Evolutionary conservation across 2,888 invertebrate genomes (phyloP).

Genomic region (Iselma pallidipennis): DNA sequence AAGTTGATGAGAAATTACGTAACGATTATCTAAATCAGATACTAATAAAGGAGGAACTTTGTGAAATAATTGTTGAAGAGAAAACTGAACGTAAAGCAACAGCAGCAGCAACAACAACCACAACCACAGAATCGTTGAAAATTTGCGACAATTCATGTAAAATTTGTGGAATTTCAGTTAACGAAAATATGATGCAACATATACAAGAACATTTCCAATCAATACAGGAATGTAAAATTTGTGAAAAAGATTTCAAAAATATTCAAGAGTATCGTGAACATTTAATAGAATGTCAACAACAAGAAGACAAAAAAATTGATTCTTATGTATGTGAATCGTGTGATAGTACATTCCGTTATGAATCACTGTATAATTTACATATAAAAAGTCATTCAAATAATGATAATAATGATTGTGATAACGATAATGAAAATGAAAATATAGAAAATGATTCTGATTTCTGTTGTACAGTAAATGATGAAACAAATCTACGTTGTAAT

Average conservation of each 20-base stretch:
- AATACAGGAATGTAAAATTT: too few species aligned
- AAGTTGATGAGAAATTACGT: constrained; percentile 28
- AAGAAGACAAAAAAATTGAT: constrained; percentile 9
- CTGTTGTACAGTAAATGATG: constrained; percentile 5
- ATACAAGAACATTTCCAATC: too few species aligned
- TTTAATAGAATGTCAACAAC: not conserved
- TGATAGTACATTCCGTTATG: not conserved
- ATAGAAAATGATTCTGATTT: constrained; percentile 9
- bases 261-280: constrained; percentile 1
- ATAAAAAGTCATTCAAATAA: not conserved
- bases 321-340: constrained; percentile 6
- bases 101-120: too few species aligned
- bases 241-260: constrained; percentile 3
- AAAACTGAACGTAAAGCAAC: not conserved
- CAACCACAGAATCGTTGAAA: not conserved
- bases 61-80: not conserved
- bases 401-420: not conserved
- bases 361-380: too few species aligned
- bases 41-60: not conserved
- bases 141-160: not conserved
- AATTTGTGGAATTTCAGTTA: constrained; percentile 3
- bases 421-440: not conserved
- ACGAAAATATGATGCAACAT: constrained; percentile 1
- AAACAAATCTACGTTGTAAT: too few species aligned
- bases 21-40: not conserved